Evolutionary conservation across 2,888 invertebrate species (phyloP), one percentile per base, ranked within the genome.

Genomic region (Rhagophthalmus giganteus): DNA sequence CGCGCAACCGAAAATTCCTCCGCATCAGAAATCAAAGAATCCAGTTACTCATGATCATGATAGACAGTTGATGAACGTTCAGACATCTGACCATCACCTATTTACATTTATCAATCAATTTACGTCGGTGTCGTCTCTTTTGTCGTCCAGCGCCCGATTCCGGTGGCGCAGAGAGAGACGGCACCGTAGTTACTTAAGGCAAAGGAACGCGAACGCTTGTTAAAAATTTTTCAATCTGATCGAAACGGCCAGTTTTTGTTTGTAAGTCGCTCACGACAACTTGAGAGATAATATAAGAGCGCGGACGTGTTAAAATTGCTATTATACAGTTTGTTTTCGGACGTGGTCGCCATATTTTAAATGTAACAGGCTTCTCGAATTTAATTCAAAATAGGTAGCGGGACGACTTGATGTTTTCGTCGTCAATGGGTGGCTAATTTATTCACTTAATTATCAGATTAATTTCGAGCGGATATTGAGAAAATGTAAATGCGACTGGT

Each of bases 41-140:
- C 71, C 70, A 68, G 69, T 69, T 65, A 65, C 65, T 67, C 69
- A 64, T 66, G 70, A 71, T 69, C 68, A 63, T 67, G 70, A 71
- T 70, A 66, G 71, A 71, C 70, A 69, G 69, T 68, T 70, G 69
- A 71, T 62, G 69, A 68, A 68, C 70, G 69, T 63, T 63, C 66
- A 69, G 70, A 70, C 69, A 70, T 70, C 65, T 66, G 64, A 67
- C 65, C 64, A 68, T 68, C 64, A 57, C 62, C 37, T 41, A 41
- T 52, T 52, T 47, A 52, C 40, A 41, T 46, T 52, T 48, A 32
- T 26, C 15, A 52, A 40, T 31, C 47, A 42, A 37, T 33, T 34
- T 15, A 48, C 48, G 47, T 44, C 53, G 10, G 20, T 44, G 30
- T 33, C 27, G 25, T 31, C 16, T 11, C 14, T 30, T 31, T 16